phyloP scores from a whole-genome alignment of 2,888 invertebrate genomes.

The Meandrusa payeni region DNA sequence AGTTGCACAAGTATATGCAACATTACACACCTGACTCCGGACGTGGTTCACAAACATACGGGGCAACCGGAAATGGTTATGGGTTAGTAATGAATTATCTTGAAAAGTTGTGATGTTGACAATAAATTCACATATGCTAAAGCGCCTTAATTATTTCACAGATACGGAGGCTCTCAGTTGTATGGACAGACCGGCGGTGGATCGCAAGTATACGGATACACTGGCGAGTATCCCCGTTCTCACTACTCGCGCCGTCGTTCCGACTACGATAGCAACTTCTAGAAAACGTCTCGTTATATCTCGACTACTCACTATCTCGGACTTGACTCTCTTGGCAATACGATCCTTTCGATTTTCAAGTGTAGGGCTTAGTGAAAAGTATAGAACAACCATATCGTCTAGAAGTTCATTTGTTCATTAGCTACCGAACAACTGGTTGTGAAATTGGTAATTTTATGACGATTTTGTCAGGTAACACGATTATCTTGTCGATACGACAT shows the following conservation, averaged over 20 bases:
- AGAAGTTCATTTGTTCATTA: conserved; percentile 31
- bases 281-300: conserved; percentile 46
- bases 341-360: conserved; percentile 60
- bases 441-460: conserved; percentile 57
- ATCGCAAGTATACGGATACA: conserved; percentile 78
- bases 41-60: conserved; percentile 72
- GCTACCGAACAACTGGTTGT: conserved; percentile 57
- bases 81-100: conserved; percentile 48
- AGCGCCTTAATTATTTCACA: conserved; percentile 36
- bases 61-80: conserved; percentile 64
- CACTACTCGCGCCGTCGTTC: conserved; percentile 84
- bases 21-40: conserved; percentile 77
- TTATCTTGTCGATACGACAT: conserved; percentile 27
- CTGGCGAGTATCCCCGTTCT: conserved; percentile 73
- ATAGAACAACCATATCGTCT: conserved; percentile 44
- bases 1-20: conserved; percentile 75
- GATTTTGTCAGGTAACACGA: conserved; percentile 16
- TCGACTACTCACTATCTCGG: conserved; percentile 26
- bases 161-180: conserved; percentile 81
- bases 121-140: neutral
- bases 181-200: conserved; percentile 85
- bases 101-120: conserved; percentile 1
- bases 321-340: conserved; percentile 63
- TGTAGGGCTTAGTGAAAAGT: conserved; percentile 44
- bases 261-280: conserved; percentile 91